These are phyloP conservation scores for Acanthosepion lycidas DNA, from an alignment of 2,888 invertebrate genomes.

Conservation along the genomic window DNA sequence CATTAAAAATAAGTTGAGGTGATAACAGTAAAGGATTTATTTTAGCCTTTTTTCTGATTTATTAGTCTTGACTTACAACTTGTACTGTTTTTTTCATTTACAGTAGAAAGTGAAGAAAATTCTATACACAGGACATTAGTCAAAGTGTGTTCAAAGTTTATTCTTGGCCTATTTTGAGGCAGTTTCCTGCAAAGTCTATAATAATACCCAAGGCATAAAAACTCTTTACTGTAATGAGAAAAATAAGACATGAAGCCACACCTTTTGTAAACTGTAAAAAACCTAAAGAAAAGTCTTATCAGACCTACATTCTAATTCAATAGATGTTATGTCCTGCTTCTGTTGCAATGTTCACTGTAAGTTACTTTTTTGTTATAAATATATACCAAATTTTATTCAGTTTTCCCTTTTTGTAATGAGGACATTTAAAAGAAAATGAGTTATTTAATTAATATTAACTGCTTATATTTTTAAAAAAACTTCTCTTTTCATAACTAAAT, in stretches of 20 bases:
- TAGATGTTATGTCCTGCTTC: background rate
- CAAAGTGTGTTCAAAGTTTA: background rate
- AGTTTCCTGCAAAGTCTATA: background rate
- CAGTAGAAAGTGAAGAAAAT: background rate
- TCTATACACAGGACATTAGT: background rate
- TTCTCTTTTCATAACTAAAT: background rate
- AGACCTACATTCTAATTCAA: background rate
- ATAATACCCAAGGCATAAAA: background rate
- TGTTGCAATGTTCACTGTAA: background rate
- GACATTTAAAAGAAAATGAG: background rate
- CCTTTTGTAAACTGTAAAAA: background rate
- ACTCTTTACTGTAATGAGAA: background rate
- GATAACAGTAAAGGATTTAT: background rate
- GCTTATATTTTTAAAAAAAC: background rate
- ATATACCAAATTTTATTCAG: background rate
- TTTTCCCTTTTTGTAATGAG: background rate
- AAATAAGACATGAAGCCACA: background rate
- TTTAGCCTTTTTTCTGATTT: background rate
- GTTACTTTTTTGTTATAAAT: background rate
- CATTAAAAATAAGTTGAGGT: background rate
- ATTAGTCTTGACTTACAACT: background rate
- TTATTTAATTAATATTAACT: background rate
- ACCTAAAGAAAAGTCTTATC: background rate
- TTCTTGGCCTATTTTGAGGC: background rate
- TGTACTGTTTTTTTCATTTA: background rate